Conservation (phyloP, 2,888 invertebrate genomes). For the Andricus quercusramuli region DNA sequence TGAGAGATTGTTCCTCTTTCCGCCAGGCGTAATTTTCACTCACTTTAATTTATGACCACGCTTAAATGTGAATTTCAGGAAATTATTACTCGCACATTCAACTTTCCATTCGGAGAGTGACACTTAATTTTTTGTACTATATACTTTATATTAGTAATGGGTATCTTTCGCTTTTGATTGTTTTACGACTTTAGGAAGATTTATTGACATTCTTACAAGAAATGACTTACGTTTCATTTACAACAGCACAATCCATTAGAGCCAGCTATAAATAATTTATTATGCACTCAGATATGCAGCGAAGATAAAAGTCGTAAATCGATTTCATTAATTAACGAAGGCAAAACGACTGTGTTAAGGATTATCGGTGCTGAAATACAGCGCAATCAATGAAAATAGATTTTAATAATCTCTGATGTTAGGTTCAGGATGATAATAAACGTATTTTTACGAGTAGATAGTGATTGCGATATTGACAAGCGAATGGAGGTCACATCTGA, state of each 20-base stretch:
- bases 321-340: slow-evolving; percentile 36
- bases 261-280: slow-evolving; percentile 33
- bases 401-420: slow-evolving; percentile 1
- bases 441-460: slow-evolving; percentile 8
- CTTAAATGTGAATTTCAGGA: background rate
- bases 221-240: slow-evolving; percentile 24
- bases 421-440: slow-evolving; percentile 4
- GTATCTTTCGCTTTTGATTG: slow-evolving; percentile 16
- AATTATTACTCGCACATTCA: background rate
- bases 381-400: slow-evolving; percentile 12
- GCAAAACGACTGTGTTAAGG: slow-evolving; percentile 11
- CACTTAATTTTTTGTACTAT: background rate
- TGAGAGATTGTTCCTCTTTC: background rate
- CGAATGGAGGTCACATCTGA: background rate
- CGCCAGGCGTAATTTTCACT: background rate
- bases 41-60: background rate
- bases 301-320: slow-evolving; percentile 35
- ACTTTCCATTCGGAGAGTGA: slow-evolving; percentile 6
- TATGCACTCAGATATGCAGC: slow-evolving; percentile 20
- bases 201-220: slow-evolving; percentile 35
- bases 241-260: slow-evolving; percentile 34
- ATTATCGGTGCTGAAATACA: slow-evolving; percentile 13
- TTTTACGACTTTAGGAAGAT: slow-evolving; percentile 18
- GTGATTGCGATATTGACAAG: background rate
- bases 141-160: background rate